phyloP scores from a whole-genome alignment of 1,140 invertebrate species.

The Palaemon carinicauda region DNA sequence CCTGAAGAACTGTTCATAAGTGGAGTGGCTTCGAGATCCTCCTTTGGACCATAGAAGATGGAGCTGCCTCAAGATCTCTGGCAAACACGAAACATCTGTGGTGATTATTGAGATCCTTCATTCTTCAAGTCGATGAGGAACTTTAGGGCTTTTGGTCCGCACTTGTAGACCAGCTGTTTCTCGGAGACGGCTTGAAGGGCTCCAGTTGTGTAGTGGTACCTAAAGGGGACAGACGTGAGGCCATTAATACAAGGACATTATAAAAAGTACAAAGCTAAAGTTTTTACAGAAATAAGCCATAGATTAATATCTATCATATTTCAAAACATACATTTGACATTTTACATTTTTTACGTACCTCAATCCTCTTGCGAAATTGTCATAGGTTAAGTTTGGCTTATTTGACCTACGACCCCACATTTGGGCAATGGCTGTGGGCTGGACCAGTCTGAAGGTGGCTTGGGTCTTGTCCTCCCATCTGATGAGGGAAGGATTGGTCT shows the following conservation, averaged over 20 bases:
- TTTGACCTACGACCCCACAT: slow-evolving; percentile 62
- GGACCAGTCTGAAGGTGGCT: slow-evolving; percentile 45
- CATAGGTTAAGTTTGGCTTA: slow-evolving; percentile 91
- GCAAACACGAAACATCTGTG: no score
- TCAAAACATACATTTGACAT: no score
- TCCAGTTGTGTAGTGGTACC: slow-evolving; percentile 21
- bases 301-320: no score
- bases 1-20: no score
- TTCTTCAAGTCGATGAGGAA: neutral
- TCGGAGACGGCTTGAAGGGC: neutral
- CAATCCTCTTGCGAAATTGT: slow-evolving; percentile 92
- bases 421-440: slow-evolving; percentile 34
- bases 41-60: no score
- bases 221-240: no score
- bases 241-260: no score
- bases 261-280: no score
- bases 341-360: slow-evolving; percentile 68
- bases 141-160: neutral
- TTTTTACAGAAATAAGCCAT: no score
- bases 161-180: slow-evolving; percentile 23
- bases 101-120: no score
- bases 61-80: no score
- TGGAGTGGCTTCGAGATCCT: no score
- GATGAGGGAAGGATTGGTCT: slow-evolving; percentile 41
- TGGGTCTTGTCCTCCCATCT: slow-evolving; percentile 41